A percentile compares a stretch with the other conserved stretches of the same genome.
Evolutionary conservation across 2,888 invertebrate species (phyloP).

Genomic region (Monochamus alternatus): DNA sequence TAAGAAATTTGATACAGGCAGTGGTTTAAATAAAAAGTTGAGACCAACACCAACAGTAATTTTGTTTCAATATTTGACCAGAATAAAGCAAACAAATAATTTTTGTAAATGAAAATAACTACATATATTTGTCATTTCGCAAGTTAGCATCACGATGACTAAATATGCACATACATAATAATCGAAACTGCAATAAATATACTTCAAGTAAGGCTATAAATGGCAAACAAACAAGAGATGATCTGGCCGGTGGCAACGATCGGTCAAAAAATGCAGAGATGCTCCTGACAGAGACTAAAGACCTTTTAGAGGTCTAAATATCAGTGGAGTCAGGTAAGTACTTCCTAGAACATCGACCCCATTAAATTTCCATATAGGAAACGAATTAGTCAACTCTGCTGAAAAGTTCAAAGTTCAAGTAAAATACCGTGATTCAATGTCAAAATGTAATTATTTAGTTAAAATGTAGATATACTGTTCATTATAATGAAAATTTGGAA

Average conservation of each 20-base stretch:
- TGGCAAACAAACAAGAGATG: conserved; percentile 2
- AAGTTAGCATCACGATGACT: too few species aligned
- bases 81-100: too few species aligned
- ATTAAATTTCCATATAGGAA: background rate
- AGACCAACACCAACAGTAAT: too few species aligned
- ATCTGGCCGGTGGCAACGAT: background rate
- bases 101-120: too few species aligned
- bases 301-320: background rate
- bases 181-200: too few species aligned
- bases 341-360: conserved; percentile 12
- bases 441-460: background rate
- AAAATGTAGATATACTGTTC: too few species aligned
- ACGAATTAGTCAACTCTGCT: background rate
- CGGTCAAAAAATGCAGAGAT: background rate
- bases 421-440: background rate
- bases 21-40: too few species aligned
- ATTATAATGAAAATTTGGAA: background rate
- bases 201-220: background rate
- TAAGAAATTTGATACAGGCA: too few species aligned
- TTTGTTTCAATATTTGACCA: too few species aligned
- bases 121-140: too few species aligned
- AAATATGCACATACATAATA: too few species aligned
- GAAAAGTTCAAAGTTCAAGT: conserved; percentile 3
- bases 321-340: background rate
- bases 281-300: background rate